These are phyloP conservation scores for Masnerella sp. DNA, from an alignment of 2,888 invertebrate genomes.

Conservation along the genomic window DNA sequence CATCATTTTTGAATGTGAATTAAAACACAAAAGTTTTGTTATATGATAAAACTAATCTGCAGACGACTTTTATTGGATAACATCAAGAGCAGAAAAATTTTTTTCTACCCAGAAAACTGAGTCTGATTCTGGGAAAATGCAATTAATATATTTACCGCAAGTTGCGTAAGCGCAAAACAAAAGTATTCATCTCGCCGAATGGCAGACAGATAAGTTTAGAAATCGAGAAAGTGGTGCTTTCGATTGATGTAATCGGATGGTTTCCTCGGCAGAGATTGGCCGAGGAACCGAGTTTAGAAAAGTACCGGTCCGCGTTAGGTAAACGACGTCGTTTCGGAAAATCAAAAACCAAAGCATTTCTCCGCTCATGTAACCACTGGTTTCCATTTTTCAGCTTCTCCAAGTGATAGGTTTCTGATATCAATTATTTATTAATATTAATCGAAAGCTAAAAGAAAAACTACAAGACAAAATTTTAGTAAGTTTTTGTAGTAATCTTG, in stretches of 20 bases:
- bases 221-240: constrained; percentile 61
- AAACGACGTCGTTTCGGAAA: constrained; percentile 28
- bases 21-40: too few relatives aligned
- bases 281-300: constrained; percentile 31
- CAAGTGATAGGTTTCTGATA: background rate
- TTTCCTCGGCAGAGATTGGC: constrained; percentile 46
- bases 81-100: too few relatives aligned
- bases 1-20: too few relatives aligned
- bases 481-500: too few relatives aligned
- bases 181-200: constrained; percentile 49
- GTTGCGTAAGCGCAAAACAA: constrained; percentile 41
- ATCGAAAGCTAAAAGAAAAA: too few relatives aligned
- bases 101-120: too few relatives aligned
- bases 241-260: constrained; percentile 59
- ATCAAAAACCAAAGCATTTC: constrained; percentile 29
- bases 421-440: too few relatives aligned
- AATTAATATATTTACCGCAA: constrained; percentile 6
- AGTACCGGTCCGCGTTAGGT: constrained; percentile 31
- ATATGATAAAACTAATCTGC: too few relatives aligned
- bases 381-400: constrained; percentile 6
- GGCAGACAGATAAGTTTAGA: constrained; percentile 58
- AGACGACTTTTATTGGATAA: too few relatives aligned
- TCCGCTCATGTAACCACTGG: constrained; percentile 16
- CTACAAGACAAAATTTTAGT: too few relatives aligned
- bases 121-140: too few relatives aligned